Base-by-base conservation (phyloP, 2,797 vertebrate species). In the Clarias platycephalus region DNA sequence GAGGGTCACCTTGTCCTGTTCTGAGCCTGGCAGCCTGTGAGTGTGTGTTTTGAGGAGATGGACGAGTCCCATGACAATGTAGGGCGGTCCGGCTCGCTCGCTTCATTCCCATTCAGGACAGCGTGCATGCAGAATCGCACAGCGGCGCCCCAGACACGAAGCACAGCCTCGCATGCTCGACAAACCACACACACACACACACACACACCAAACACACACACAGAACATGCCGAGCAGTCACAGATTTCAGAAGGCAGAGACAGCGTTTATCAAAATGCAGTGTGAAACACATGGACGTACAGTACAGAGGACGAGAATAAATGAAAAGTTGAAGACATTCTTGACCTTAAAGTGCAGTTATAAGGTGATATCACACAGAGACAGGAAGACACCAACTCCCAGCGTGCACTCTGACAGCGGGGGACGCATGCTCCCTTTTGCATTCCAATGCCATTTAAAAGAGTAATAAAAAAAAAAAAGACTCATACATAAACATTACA, bases 381-480 rank as follows among this genome's bases (percentile, higher is more conserved):
- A 88, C 37, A 81, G 80, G 84, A 62, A 91, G 60, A 81, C 81
- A 77, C 31, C 62, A 81, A 70, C 78, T 81, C 86, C 85, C 68
- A 66, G 86, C 94, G 91, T 94, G 94, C 94, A 88, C 71, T 85
- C 83, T 60, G 37, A 53, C 16, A 40, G 44, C 37, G 80, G 62
- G 83, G 83, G 78, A 68, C 84, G 90, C 94, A 94, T 94, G 94
- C 93, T 89, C 87, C 87, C 91, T 91, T 94, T 94, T 95, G 93
- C 93, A 95, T 94, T 94, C 94, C 94, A 94, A 95, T 79, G 94
- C 94, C 95, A 95, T 95, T 94, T 92, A 86, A 88, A 86, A 92
- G 92, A 83, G 20, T 40, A 87, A 72, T 82, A 85, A 82, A 83
- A 8, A 9, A 44, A 88, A 58, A 57, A 82, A 66, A 31, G 60